Conservation (phyloP, 2,113 vertebrate species). For the Cinclus cinclus region DNA sequence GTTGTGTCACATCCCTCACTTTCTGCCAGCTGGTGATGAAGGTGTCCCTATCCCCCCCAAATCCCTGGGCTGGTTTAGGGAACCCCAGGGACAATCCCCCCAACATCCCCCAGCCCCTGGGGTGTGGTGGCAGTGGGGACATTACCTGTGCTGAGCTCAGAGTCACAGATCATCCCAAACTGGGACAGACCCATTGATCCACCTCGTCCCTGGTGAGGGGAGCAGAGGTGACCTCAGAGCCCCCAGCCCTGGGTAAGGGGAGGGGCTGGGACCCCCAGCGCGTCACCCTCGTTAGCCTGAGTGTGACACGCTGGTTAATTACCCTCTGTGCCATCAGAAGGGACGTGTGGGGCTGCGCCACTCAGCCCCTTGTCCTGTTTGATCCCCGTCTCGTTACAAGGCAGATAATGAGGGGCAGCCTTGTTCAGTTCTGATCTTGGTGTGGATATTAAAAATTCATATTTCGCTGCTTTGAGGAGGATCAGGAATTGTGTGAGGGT, state of each 20-base stretch:
- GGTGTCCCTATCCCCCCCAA: not conserved
- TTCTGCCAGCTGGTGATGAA: not conserved
- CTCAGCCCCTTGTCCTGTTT: not conserved
- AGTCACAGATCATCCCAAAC: not conserved
- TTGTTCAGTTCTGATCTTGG: not conserved
- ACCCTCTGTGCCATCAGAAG: not conserved
- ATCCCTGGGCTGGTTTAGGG: not conserved
- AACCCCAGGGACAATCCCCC: not conserved
- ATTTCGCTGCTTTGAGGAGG: not conserved
- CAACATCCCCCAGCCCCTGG: too few species aligned
- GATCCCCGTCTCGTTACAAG: not conserved
- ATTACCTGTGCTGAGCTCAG: not conserved
- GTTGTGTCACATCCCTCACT: fast-evolving
- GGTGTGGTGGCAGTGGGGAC: fast-evolving
- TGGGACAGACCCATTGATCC: not conserved
- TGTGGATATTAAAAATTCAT: not conserved
- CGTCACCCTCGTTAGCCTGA: not conserved
- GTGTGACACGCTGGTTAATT: not conserved
- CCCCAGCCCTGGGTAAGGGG: not conserved
- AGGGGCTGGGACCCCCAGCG: not conserved
- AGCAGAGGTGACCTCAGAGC: not conserved
- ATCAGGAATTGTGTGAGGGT: fast-evolving
- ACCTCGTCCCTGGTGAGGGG: not conserved
- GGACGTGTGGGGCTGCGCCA: not conserved
- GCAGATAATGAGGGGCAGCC: not conserved